Evolutionary conservation across 2,888 invertebrate genomes (phyloP).

Genomic region (Formica aserva): DNA sequence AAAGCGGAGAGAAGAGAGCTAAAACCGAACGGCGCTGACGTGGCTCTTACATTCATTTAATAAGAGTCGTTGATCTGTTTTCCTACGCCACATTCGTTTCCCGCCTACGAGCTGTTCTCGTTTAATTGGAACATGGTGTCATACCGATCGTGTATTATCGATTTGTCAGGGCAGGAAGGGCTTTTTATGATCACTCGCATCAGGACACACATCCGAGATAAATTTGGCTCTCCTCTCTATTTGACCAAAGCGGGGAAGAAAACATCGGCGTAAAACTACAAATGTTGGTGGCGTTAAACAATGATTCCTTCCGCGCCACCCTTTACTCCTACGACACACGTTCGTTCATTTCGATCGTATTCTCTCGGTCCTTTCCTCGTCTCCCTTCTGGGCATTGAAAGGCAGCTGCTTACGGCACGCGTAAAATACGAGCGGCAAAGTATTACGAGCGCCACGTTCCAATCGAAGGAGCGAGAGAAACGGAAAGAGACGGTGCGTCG

Average conservation of each 20-base stretch:
- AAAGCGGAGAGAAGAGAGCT: background rate
- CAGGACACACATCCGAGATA: conserved; percentile 77
- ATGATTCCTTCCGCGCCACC: conserved; percentile 32
- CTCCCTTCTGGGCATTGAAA: conserved; percentile 57
- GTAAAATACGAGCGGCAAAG: conserved; percentile 68
- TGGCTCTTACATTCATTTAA: conserved; percentile 25
- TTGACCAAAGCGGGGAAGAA: background rate
- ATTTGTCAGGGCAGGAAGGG: conserved; percentile 14
- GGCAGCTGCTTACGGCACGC: conserved; percentile 70
- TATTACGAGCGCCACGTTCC: conserved; percentile 60
- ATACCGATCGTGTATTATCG: conserved; percentile 34
- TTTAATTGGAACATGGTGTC: conserved; percentile 52
- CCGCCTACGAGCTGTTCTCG: conserved; percentile 25
- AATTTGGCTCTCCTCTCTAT: conserved; percentile 69
- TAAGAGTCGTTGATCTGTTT: conserved; percentile 38
- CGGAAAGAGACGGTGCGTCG: background rate
- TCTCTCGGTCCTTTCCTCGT: conserved; percentile 3
- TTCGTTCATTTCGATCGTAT: conserved; percentile 15
- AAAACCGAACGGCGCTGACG: background rate
- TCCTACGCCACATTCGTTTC: conserved; percentile 6
- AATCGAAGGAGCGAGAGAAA: conserved; percentile 39
- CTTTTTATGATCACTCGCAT: conserved; percentile 76
- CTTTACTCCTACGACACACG: conserved; percentile 29
- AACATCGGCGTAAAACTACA: background rate
- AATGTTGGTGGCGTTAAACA: background rate